Percentiles rank a stretch among this genome's conserved stretches.
Conservation (phyloP, 2,113 vertebrate genomes). For the Otolemur garnettii region DNA sequence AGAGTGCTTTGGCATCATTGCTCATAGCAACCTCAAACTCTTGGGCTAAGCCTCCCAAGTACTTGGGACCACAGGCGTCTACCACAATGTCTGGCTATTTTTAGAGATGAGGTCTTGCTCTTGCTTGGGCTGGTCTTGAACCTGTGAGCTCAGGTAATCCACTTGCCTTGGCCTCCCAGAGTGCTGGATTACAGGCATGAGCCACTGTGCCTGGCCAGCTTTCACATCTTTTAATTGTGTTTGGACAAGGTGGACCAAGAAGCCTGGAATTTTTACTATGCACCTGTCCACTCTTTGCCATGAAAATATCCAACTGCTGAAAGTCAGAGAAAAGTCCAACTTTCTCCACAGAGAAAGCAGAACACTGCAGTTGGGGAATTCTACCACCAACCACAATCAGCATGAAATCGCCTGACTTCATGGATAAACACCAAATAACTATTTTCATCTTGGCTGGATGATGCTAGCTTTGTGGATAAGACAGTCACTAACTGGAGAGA, state of each 20-base stretch:
- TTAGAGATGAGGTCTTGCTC: no score
- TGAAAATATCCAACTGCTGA: neutral
- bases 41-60: no score
- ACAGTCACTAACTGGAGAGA: neutral
- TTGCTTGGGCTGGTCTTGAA: no score
- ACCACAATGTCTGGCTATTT: no score
- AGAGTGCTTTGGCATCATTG: no score
- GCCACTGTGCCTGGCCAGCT: no score
- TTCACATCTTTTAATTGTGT: neutral
- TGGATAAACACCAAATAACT: neutral
- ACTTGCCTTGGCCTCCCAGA: no score
- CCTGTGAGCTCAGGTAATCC: no score
- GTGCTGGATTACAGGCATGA: no score
- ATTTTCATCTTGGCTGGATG: neutral
- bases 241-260: neutral
- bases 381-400: accelerated
- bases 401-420: neutral
- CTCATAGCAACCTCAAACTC: no score
- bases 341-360: neutral
- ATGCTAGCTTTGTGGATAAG: neutral
- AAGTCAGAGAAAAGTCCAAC: neutral
- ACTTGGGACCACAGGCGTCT: no score
- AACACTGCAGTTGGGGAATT: neutral
- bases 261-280: neutral
- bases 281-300: accelerated